Conservation (phyloP, 2,113 vertebrate species). For the Eulacestoma nigropectus region DNA sequence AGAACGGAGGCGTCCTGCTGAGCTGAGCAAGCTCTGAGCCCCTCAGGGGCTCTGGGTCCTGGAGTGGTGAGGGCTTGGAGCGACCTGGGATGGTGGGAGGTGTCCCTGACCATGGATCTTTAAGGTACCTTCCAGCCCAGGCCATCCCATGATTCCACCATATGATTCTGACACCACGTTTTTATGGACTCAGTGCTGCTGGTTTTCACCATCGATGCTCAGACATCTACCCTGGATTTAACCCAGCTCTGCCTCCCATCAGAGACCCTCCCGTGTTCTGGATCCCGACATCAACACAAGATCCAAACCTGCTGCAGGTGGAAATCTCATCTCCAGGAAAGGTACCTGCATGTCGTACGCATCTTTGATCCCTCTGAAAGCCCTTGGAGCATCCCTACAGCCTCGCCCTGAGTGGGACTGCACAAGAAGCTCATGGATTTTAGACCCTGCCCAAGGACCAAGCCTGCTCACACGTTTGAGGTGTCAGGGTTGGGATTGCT, state of each 20-base stretch:
- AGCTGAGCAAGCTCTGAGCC: not conserved
- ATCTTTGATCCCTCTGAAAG: not conserved
- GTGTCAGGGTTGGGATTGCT: not conserved
- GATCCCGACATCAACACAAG: not conserved
- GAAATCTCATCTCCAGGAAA: not conserved
- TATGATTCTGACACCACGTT: not conserved
- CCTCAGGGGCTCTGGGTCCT: not conserved
- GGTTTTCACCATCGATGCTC: not conserved
- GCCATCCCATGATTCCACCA: not conserved
- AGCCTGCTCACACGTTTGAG: not conserved
- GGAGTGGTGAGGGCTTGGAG: not conserved
- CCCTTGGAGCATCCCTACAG: not conserved
- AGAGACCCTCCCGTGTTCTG: not conserved
- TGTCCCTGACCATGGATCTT: not conserved
- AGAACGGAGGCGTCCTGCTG: slow-evolving; percentile 14
- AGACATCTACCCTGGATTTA: not conserved
- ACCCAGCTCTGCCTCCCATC: not conserved
- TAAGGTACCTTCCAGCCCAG: not conserved
- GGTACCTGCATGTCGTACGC: not conserved
- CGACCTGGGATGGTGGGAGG: rapidly evolving
- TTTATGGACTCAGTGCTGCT: rapidly evolving
- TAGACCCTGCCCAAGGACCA: not conserved
- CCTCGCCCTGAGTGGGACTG: rapidly evolving
- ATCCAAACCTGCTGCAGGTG: not conserved
- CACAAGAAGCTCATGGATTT: rapidly evolving